Conservation (phyloP, 2,797 vertebrate genomes). For the Intellagama lesueurii region DNA sequence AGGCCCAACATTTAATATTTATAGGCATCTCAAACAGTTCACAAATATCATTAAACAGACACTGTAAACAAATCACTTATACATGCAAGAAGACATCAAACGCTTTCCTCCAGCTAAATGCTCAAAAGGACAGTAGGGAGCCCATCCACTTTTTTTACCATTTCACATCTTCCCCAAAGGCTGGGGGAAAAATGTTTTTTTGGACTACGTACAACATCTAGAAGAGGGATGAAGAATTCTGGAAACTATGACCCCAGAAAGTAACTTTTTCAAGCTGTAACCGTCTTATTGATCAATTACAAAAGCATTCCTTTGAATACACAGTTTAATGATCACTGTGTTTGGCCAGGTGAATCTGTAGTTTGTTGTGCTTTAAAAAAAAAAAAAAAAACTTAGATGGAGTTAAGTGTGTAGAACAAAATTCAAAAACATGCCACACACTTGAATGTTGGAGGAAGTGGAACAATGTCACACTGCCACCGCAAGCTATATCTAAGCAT, state of each 20-base stretch:
- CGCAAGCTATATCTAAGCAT: not conserved
- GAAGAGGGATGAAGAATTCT: no score
- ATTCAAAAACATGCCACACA: not conserved
- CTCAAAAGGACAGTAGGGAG: not conserved
- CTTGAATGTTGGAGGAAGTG: not conserved
- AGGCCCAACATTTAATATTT: not conserved
- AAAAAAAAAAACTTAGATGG: not conserved
- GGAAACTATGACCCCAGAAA: no score
- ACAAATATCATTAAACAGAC: no score
- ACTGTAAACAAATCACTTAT: not conserved
- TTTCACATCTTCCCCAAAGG: no score
- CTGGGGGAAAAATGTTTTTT: no score
- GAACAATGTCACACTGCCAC: not conserved
- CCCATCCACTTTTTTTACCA: no score
- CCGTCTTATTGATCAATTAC: not conserved
- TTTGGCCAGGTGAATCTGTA: no score
- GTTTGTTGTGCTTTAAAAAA: not conserved
- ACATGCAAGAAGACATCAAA: not conserved
- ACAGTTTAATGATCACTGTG: not conserved
- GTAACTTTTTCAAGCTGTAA: no score
- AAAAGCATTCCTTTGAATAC: not conserved
- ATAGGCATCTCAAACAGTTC: not conserved
- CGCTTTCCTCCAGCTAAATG: not conserved
- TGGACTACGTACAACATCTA: no score
- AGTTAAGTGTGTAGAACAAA: not conserved